Evolutionary conservation across 1,140 invertebrate species (phyloP).

Genomic region (Ostrea denselamellosa): DNA sequence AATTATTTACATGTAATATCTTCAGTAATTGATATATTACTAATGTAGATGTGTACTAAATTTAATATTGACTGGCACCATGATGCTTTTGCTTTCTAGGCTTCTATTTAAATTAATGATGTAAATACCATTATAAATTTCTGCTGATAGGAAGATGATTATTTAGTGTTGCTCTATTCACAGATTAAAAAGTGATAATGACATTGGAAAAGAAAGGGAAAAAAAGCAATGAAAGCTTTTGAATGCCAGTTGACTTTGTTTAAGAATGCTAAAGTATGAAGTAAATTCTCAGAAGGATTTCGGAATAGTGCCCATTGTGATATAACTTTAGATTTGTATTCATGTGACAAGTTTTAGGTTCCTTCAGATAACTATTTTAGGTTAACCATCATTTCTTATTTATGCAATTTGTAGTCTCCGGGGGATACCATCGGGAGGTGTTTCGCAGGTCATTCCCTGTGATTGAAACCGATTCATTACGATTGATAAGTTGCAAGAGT

Average conservation of each 20-base stretch:
- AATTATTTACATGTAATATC: not conserved
- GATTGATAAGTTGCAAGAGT: constrained; percentile 60
- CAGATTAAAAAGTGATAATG: not conserved
- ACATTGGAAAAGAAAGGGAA: not conserved
- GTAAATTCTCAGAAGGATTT: no score
- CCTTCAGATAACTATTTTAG: not conserved
- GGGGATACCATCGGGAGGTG: constrained; percentile 57
- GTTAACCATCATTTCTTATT: not conserved
- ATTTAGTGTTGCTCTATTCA: not conserved
- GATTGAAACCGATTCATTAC: constrained; percentile 60
- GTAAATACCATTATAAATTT: not conserved
- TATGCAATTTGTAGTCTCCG: constrained; percentile 8
- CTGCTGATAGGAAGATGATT: not conserved
- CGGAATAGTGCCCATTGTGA: no score
- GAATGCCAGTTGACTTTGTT: no score
- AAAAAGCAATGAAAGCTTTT: no score
- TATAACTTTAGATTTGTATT: no score
- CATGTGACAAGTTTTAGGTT: not conserved
- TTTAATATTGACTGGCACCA: not conserved
- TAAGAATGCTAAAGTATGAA: no score
- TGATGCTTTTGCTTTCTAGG: constrained; percentile 13
- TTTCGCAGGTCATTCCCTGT: constrained; percentile 69
- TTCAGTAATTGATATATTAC: not conserved
- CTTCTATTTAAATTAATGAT: not conserved
- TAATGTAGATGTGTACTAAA: constrained; percentile 3